Base-by-base conservation (phyloP, 2,888 invertebrate species). In the Drosophila limbata region DNA sequence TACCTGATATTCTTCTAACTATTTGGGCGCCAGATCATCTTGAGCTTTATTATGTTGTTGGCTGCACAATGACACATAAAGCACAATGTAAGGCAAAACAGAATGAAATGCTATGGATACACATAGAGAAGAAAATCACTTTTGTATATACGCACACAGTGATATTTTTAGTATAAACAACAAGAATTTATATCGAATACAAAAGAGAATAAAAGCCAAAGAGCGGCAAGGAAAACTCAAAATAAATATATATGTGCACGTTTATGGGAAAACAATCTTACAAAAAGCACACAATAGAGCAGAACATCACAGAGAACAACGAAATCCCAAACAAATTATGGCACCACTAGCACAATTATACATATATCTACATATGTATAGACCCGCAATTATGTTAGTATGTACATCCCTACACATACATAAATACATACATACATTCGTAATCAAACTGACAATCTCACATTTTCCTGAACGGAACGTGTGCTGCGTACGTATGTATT, bases 111-210 rank as follows among this genome's bases (percentile, higher is more conserved):
- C 50, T 68, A 39, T 59, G 33, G 51, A 62, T 45, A 62, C 44
- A 65, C 47, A 82, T 73, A 66, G 21, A 57, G 17, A 61, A 60
- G 56, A 70, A 70, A 63, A 69, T 55, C 59, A 59, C 61, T 55
- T 52, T 52, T 67, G 68, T 79, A 81, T 73, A 84, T 77, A 80
- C 81, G 69, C 84, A 87, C 69, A 90, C 87, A 89, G 69, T 73
- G 73, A 86, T 89, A 90, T 90, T 89, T 90, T 86, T 90, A 89
- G 89, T 88, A 90, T 90, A 90, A 89, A 88, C 87, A 87, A 84
- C 81, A 79, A 81, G 77, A 82, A 77, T 77, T 69, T 66, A 73
- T 72, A 66, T 61, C 61, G 69, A 69, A 69, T 65, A 73, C 64
- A 69, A 64, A 73, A 63, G 70, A 69, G 48, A 68, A 44, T 52